Evolutionary conservation across 2,888 invertebrate genomes (phyloP).

Genomic region (Sinotaia quadrata): DNA sequence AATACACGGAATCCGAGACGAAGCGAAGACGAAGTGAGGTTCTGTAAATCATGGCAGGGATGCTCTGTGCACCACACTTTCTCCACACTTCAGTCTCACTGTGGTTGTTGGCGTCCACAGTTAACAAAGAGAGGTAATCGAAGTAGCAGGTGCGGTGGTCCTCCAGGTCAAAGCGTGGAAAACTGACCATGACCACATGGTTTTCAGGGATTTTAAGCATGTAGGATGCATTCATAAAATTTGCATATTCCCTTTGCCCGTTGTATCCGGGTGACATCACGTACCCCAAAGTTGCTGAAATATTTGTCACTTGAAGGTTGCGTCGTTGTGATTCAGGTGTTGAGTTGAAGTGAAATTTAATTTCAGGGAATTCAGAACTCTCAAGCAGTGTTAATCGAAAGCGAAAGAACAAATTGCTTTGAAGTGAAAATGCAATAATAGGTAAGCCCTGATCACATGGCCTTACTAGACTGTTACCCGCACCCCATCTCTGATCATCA

Average conservation of each 20-base stretch:
- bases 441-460: neutral
- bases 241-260: conserved; percentile 1
- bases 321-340: neutral
- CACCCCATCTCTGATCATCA: neutral
- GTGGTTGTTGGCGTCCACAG: neutral
- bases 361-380: neutral
- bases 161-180: conserved; percentile 20
- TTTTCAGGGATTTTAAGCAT: neutral
- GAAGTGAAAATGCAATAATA: neutral
- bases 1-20: neutral
- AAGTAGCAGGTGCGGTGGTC: conserved; percentile 5
- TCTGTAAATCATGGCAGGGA: neutral
- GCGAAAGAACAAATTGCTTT: neutral
- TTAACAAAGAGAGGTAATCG: neutral
- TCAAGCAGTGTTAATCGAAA: neutral
- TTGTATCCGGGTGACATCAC: conserved; percentile 6
- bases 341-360: neutral
- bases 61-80: neutral
- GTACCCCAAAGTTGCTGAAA: conserved; percentile 10
- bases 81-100: neutral
- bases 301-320: neutral
- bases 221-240: neutral
- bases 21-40: neutral
- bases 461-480: neutral
- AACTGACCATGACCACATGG: conserved; percentile 18